These are phyloP conservation scores for Cinclus cinclus DNA, from an alignment of 2,113 vertebrate species.

Conservation along the genomic window DNA sequence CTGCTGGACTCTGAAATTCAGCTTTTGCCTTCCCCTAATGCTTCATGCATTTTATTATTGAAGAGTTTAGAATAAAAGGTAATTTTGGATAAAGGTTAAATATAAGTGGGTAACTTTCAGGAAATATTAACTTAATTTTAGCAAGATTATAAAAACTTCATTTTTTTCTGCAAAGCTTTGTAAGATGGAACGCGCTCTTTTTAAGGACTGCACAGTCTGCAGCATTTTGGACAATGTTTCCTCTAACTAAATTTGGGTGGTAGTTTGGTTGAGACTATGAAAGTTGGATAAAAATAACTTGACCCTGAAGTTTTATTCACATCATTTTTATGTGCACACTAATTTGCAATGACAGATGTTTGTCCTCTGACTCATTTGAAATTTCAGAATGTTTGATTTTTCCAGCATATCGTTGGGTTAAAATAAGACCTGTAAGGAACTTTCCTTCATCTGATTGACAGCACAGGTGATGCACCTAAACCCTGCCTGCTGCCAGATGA, in stretches of 20 bases:
- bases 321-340: neutral
- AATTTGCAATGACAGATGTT: neutral
- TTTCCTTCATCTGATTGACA: neutral
- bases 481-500: neutral
- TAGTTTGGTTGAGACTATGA: neutral
- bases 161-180: neutral
- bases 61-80: neutral
- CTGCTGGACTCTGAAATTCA: neutral
- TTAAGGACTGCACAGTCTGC: neutral
- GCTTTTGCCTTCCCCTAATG: neutral
- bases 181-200: rapidly evolving
- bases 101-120: neutral
- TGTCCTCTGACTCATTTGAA: neutral
- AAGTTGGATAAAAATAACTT: neutral
- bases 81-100: slow-evolving; percentile 18
- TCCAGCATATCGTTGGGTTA: neutral
- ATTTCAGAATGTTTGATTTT: neutral
- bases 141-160: neutral
- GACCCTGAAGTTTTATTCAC: neutral
- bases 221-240: neutral
- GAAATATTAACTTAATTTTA: slow-evolving; percentile 1
- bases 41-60: neutral
- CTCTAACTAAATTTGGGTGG: neutral
- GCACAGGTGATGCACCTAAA: neutral
- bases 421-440: neutral